phyloP scores from a whole-genome alignment of 2,113 vertebrate species.

The Trematocara macrostoma region DNA sequence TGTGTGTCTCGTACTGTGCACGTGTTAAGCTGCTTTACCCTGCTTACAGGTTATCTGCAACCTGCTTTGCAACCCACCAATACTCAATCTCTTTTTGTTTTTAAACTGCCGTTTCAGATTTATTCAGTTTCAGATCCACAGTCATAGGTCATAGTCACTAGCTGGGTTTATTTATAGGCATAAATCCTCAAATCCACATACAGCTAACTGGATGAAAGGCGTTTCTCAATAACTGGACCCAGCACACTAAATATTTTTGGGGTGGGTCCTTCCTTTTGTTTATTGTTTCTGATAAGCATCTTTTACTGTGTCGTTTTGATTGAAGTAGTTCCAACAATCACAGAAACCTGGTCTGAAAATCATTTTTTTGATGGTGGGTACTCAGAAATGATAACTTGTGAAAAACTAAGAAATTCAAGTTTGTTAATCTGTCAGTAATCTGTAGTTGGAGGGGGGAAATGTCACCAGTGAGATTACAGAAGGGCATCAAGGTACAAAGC shows the following conservation, averaged over 20 bases:
- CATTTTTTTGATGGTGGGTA: not conserved
- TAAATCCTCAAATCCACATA: too few species aligned
- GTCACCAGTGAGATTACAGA: not conserved
- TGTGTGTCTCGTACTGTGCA: not conserved
- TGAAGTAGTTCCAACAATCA: not conserved
- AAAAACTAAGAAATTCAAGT: not conserved
- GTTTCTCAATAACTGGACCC: not conserved
- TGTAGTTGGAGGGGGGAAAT: not conserved
- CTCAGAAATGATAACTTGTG: not conserved
- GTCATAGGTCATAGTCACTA: not conserved
- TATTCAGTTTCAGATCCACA: not conserved
- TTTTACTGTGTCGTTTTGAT: not conserved
- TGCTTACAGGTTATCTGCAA: not conserved
- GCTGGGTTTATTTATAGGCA: not conserved
- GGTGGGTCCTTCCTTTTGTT: not conserved
- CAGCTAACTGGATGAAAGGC: not conserved
- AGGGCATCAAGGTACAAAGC: not conserved
- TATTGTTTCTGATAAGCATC: not conserved
- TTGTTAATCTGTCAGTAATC: not conserved
- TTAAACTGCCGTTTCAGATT: not conserved
- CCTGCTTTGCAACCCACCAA: not conserved
- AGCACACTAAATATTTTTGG: not conserved
- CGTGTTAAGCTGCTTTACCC: not conserved
- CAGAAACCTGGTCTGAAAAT: not conserved
- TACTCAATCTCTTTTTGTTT: not conserved